A percentile compares a stretch with the other conserved stretches of the same genome.
Evolutionary conservation across 2,113 vertebrate species (phyloP).

Genomic region (Gallinago media): DNA sequence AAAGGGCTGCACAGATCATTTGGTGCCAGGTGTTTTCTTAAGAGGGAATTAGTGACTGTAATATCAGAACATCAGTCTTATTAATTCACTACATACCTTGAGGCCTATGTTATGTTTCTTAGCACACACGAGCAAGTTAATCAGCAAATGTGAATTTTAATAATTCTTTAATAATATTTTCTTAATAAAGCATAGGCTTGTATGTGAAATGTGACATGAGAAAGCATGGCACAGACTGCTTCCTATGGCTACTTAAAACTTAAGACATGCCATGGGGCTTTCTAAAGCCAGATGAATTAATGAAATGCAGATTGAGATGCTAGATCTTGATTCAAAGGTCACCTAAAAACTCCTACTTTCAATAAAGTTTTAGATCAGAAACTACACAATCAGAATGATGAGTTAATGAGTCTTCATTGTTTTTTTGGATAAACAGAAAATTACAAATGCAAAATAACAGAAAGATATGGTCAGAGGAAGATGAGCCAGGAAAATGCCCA

Average conservation of each 20-base stretch:
- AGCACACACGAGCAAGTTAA: background rate
- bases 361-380: background rate
- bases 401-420: background rate
- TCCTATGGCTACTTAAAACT: background rate
- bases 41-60: background rate
- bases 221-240: background rate
- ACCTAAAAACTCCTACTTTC: background rate
- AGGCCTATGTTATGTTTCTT: background rate
- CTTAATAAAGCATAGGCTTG: background rate
- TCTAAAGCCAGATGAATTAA: background rate
- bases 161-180: background rate
- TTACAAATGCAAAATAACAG: background rate
- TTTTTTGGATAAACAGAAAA: background rate
- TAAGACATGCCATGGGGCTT: background rate
- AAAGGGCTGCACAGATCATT: background rate
- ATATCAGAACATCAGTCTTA: background rate
- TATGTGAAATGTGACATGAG: background rate
- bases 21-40: background rate
- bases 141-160: background rate
- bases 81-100: background rate
- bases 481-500: background rate
- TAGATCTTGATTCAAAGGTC: background rate
- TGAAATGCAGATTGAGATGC: background rate
- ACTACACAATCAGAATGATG: background rate
- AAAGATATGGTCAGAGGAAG: background rate